phyloP scores from a whole-genome alignment of 2,113 vertebrate species.

The Varanus komodoensis region DNA sequence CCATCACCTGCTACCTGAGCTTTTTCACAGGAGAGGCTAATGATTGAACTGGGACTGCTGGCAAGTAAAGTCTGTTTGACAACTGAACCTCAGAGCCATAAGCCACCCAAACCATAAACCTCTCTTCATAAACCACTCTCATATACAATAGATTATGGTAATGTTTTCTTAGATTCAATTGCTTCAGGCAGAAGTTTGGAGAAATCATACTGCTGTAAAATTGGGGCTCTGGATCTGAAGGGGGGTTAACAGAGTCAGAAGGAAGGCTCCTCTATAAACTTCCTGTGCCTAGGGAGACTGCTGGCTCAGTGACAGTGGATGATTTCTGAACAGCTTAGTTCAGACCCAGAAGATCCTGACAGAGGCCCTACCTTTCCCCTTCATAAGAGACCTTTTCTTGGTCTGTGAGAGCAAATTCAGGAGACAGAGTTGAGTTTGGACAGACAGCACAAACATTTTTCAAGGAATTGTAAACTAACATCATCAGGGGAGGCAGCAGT shows the following conservation, averaged over 20 bases:
- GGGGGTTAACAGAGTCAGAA: neutral
- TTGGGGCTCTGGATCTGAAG: neutral
- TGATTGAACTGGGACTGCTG: neutral
- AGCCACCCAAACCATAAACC: too few species aligned
- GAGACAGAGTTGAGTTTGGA: too few species aligned
- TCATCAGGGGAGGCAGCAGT: neutral
- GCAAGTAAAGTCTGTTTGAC: neutral
- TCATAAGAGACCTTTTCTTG: too few species aligned
- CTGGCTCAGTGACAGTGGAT: neutral
- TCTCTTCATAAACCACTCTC: neutral
- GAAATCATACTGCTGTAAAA: neutral
- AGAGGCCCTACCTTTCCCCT: neutral
- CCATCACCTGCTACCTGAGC: neutral
- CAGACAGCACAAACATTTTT: neutral
- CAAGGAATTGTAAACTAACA: neutral
- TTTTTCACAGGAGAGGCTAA: neutral
- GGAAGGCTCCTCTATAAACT: too few species aligned
- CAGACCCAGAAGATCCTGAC: neutral
- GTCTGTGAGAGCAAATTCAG: neutral
- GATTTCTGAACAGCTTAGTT: neutral
- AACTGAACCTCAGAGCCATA: too few species aligned
- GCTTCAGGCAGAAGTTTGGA: neutral
- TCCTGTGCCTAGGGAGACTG: neutral
- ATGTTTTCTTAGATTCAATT: neutral
- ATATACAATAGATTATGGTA: neutral